These are phyloP conservation scores for Mormoops blainvillei DNA, from an alignment of 2,113 vertebrate species.

Conservation along the genomic window DNA sequence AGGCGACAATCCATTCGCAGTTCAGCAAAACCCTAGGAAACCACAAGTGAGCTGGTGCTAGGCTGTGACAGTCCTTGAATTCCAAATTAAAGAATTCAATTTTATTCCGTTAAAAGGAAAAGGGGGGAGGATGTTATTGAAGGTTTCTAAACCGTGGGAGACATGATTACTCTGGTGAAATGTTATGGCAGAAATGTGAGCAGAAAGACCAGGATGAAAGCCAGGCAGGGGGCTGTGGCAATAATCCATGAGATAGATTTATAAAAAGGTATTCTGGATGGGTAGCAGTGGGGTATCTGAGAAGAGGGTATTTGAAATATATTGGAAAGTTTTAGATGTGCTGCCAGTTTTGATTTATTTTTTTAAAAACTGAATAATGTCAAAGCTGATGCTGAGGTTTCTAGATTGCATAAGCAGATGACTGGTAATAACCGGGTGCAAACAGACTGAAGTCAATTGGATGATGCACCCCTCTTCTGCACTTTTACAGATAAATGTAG, in stretches of 20 bases:
- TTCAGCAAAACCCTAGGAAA: neutral
- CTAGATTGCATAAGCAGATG: neutral
- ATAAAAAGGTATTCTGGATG: neutral
- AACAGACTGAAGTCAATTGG: neutral
- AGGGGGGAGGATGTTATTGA: neutral
- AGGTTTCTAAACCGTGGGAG: neutral
- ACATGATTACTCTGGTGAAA: neutral
- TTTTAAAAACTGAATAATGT: neutral
- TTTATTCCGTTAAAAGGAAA: neutral
- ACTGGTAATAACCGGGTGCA: neutral
- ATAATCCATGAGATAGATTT: neutral
- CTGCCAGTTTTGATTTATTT: neutral
- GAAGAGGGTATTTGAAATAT: neutral
- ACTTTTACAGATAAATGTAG: neutral
- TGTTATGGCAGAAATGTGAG: neutral
- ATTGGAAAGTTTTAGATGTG: neutral
- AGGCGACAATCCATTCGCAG: neutral
- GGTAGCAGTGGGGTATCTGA: neutral
- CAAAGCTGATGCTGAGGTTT: neutral
- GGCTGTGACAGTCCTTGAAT: neutral
- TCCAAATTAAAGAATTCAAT: neutral
- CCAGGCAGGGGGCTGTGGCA: neutral
- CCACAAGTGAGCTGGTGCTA: neutral
- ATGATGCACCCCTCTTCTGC: neutral
- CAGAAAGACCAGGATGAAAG: neutral